Evolutionary conservation across 2,797 vertebrate species (phyloP).

Genomic region (Craterocephalus amniculus): DNA sequence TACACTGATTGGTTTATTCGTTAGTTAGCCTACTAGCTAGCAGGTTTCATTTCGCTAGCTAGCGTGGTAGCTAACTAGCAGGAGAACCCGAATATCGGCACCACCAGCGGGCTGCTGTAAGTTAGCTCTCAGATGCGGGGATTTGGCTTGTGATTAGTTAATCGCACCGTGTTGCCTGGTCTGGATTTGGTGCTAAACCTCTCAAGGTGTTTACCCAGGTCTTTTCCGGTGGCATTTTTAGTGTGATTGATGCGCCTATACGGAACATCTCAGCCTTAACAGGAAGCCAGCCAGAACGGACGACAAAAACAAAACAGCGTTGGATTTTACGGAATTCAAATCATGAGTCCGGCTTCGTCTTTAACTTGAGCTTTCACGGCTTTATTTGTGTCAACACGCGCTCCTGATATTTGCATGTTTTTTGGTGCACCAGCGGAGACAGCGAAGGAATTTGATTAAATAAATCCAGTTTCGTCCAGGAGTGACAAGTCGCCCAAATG

Average conservation of each 20-base stretch:
- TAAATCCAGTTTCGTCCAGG: not conserved
- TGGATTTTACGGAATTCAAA: conserved; percentile 23
- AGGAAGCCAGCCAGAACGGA: conserved; percentile 55
- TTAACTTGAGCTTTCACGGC: not conserved
- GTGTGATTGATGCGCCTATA: conserved; percentile 48
- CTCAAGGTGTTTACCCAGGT: conserved; percentile 26
- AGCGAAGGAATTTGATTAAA: not conserved
- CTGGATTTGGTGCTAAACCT: conserved; percentile 31
- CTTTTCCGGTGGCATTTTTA: conserved; percentile 29
- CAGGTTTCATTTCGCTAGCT: conserved; percentile 61
- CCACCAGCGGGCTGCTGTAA: conserved; percentile 24
- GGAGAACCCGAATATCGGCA: conserved; percentile 43
- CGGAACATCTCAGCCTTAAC: conserved; percentile 45
- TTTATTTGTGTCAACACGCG: conserved; percentile 7
- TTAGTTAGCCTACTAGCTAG: conserved; percentile 65
- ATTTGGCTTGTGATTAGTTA: conserved; percentile 3
- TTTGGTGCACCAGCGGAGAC: conserved; percentile 16
- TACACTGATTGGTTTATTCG: not conserved
- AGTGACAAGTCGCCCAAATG: not conserved
- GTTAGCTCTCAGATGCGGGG: conserved; percentile 20
- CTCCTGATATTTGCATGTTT: conserved; percentile 3
- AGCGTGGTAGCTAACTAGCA: conserved; percentile 68
- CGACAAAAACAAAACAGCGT: conserved; percentile 41
- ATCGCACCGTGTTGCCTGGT: not conserved
- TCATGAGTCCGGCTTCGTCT: conserved; percentile 22